Evolutionary conservation across 2,797 vertebrate species (phyloP).

Genomic region (Gallinago solitaria): DNA sequence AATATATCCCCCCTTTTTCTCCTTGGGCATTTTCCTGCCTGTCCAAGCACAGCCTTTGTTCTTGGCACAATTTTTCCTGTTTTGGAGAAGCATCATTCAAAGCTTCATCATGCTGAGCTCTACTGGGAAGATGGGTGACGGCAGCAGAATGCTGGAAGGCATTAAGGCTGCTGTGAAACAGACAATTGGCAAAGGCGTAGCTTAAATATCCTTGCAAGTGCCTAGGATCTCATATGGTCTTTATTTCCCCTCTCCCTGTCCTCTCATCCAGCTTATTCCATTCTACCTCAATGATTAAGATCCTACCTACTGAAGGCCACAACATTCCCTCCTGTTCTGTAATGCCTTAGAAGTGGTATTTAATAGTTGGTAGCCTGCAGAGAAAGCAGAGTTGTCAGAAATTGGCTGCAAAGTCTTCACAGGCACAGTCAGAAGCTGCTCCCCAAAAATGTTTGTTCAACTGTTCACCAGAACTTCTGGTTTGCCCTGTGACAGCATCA

Average conservation of each 20-base stretch:
- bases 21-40: not conserved
- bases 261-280: not conserved
- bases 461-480: not conserved
- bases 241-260: not conserved
- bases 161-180: not conserved
- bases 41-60: not conserved
- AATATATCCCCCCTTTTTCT: not conserved
- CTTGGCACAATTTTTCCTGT: not conserved
- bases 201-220: not conserved
- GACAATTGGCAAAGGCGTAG: not conserved
- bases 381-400: not conserved
- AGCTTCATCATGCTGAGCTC: not conserved
- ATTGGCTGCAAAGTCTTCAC: not conserved
- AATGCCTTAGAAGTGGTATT: not conserved
- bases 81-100: not conserved
- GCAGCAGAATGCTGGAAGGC: not conserved
- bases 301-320: not conserved
- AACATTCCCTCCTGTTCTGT: not conserved
- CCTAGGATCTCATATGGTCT: not conserved
- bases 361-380: not conserved
- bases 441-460: not conserved
- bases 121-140: not conserved
- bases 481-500: not conserved
- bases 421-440: not conserved
- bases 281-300: not conserved